Percentiles rank a stretch among this genome's conserved stretches.
Evolutionary conservation across 1,140 invertebrate species (phyloP).

Genomic region (Plodia interpunctella): DNA sequence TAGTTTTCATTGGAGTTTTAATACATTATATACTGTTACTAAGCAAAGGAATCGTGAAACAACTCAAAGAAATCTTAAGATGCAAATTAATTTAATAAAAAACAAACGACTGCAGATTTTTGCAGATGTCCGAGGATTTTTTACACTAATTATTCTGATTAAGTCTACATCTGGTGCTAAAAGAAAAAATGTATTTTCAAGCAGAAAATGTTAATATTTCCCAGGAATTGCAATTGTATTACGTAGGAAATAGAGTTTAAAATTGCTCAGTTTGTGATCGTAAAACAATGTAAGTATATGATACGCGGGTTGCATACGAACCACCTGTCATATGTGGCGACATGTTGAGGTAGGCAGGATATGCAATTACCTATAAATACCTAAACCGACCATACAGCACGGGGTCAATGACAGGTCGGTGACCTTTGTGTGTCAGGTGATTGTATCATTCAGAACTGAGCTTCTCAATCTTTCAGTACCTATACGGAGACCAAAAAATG

Average conservation of each 20-base stretch:
- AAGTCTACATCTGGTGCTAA: background rate
- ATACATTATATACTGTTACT: no score
- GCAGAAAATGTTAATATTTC: no score
- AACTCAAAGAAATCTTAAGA: no score
- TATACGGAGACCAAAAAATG: no score
- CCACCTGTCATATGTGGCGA: conserved; percentile 10
- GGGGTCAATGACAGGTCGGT: conserved; percentile 53
- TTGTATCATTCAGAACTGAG: conserved; percentile 9
- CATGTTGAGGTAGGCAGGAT: conserved; percentile 41
- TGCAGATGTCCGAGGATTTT: background rate
- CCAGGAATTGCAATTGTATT: background rate
- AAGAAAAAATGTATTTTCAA: background rate
- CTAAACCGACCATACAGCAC: conserved; percentile 11
- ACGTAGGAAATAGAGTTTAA: background rate
- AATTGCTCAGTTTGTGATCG: background rate
- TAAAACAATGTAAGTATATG: conserved; percentile 10
- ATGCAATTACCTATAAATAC: conserved; percentile 21
- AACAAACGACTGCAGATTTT: no score
- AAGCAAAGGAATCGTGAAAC: no score
- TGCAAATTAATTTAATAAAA: no score
- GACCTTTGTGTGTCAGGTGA: conserved; percentile 37
- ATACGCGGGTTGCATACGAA: conserved; percentile 12
- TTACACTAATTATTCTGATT: background rate
- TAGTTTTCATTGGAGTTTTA: no score
- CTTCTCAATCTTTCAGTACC: no score